phyloP scores from a whole-genome alignment of 2,113 vertebrate species.

The Heteronetta atricapilla region DNA sequence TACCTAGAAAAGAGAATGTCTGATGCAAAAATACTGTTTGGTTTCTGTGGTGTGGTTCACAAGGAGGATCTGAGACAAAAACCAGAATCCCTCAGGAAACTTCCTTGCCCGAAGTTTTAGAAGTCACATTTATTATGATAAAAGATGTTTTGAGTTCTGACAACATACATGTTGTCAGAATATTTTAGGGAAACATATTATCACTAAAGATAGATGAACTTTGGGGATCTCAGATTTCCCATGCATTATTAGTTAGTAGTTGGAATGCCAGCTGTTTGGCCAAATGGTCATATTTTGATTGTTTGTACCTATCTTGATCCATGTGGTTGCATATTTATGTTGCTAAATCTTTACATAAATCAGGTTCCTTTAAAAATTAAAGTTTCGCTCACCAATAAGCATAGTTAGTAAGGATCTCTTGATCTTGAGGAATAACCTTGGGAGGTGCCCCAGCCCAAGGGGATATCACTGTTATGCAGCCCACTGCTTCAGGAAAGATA shows the following conservation, averaged over 20 bases:
- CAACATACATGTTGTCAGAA: background rate
- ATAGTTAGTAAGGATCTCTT: background rate
- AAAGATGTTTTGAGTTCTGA: background rate
- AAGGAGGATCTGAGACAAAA: background rate
- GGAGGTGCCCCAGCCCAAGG: background rate
- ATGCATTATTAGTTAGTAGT: background rate
- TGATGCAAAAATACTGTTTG: background rate
- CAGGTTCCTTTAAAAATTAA: background rate
- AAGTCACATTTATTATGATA: background rate
- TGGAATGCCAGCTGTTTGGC: background rate
- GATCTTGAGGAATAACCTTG: background rate
- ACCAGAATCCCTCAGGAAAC: background rate
- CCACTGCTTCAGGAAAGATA: background rate
- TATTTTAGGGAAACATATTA: background rate
- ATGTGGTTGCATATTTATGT: background rate
- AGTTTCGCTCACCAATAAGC: background rate
- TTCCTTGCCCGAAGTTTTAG: background rate
- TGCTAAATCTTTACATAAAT: background rate
- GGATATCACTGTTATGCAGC: background rate
- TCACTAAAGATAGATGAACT: background rate
- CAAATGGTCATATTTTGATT: background rate
- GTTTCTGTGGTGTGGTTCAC: background rate
- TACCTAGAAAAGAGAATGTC: background rate
- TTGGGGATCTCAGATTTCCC: background rate
- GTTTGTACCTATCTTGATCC: background rate